Evolutionary conservation across 2,888 invertebrate species (phyloP), one percentile per base, ranked within the genome.

Genomic region (Cyclophora punctaria): DNA sequence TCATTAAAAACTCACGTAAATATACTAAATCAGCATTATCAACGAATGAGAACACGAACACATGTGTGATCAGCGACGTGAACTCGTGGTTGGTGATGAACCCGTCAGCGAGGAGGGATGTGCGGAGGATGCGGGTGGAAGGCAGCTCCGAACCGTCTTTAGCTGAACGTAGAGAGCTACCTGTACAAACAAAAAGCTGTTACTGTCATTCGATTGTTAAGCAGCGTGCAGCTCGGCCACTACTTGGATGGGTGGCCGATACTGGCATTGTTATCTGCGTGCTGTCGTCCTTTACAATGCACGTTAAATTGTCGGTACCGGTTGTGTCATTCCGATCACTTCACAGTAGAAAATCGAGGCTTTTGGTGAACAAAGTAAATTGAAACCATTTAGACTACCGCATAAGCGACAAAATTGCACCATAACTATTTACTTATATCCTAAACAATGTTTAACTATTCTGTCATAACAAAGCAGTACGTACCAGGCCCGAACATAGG

Each of bases 91-190:
- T 59, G 4, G 58, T 48, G 45, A 62, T 53, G 50, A 52, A 56
- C 0, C 75, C 75, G 4, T 72, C 73, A 0, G 60, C 63, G 3
- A 75, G 55, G 3, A 74, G 57, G 5, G 59, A 59, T 6, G 72
- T 71, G 35, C 73, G 65, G 7, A 75, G 49, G 1, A 57, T 41
- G 3, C 75, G 63, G 2, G 72, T 35, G 2, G 71, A 72, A 0
- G 75, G 75, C 3, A 75, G 57, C 34, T 67, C 66, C 0, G 65
- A 64, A 0, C 75, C 75, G 34, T 70, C 67, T 35, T 43, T 55
- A 0, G 72, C 65, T 35, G 72, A 63, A 7, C 72, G 54, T 3
- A 69, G 47, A 0, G 62, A 51, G 41, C 66, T 71, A 1, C 65
- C 67, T 65, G 52, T 34, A 3, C 40, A 5, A 44, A 20, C 20